Evolutionary conservation across 1,140 invertebrate genomes (phyloP), one percentile per base, ranked within the genome.

Genomic region (Drosophila gunungcola): DNA sequence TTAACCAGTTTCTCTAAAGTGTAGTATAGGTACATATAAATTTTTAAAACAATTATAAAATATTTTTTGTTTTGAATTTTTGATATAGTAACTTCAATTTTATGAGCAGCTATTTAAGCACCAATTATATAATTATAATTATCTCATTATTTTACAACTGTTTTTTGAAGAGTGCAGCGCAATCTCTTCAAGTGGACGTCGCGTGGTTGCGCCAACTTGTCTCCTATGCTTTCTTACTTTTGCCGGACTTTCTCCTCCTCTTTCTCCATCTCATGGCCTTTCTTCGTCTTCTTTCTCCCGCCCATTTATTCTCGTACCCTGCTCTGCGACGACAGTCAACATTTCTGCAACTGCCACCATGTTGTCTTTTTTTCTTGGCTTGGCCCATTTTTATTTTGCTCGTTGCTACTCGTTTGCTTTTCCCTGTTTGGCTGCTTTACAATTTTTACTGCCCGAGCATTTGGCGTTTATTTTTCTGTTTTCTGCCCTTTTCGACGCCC

Each of bases 341-440:
- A 80, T 90, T 89, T 90, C 84, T 89, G 77, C 84, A 84, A 84
- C 77, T 89, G 84, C 84, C 84, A 89, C 84, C 89, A 89, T 89
- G 84, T 89, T 89, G 84, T 90, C 84, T 88, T 63, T 78, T 70
- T 78, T 79, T 64, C 61, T 60, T 69, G 65, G 73, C 73, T 60
- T 82, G 79, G 67, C 78, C 73, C 85, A 89, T 43, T 89, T 86
- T 69, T 55, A 86, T 79, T 83, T 83, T 36, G 43, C 51, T 61
- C 39, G 41, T 46, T 55, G 61, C 80, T 32, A 64, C 21, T 63
- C 46, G 38, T 55, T 68, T 53, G 48, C 56, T 43, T 54, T 5
- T 54, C 45, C 54, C 51, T 64, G 38, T 75, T 53, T 64, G 74
- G 56, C 41, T 58, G 45, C 85, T 88, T 88, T 88, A 80, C 84